Evolutionary conservation across 2,888 invertebrate species (phyloP).

Genomic region (Eudasyphora cyanicolor): DNA sequence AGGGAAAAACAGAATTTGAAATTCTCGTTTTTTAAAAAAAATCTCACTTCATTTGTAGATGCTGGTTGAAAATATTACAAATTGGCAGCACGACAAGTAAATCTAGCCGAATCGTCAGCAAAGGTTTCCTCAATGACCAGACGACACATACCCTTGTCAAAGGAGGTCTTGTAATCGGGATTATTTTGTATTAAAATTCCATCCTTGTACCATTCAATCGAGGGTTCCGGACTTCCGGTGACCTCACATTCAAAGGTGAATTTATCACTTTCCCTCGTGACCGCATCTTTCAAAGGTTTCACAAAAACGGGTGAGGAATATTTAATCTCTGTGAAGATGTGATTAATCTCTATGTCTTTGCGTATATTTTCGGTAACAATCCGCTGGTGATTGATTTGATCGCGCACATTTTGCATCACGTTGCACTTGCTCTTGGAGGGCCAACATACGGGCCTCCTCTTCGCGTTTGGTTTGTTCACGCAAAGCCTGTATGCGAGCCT

Average conservation of each 20-base stretch:
- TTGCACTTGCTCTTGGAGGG: conserved; percentile 63
- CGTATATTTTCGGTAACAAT: conserved; percentile 75
- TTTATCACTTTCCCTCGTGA: conserved; percentile 85
- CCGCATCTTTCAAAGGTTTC: conserved; percentile 83
- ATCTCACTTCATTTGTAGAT: no score
- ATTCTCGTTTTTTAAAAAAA: no score
- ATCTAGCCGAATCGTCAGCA: conserved; percentile 90
- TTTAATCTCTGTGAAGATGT: conserved; percentile 78
- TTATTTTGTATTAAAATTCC: conserved; percentile 88
- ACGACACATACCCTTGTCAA: conserved; percentile 85
- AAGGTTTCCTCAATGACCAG: conserved; percentile 93
- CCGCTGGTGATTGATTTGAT: conserved; percentile 79
- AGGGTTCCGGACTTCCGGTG: conserved; percentile 83
- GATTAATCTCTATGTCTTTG: conserved; percentile 77
- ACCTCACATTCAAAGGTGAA: conserved; percentile 84
- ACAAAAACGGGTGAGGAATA: conserved; percentile 82
- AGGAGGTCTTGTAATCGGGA: conserved; percentile 88
- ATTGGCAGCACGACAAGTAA: conserved; percentile 89
- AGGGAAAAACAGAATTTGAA: no score
- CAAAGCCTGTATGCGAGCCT: conserved; percentile 63
- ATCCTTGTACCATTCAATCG: conserved; percentile 90
- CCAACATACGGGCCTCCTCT: conserved; percentile 70
- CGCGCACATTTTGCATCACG: conserved; percentile 75
- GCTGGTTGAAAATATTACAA: no score
- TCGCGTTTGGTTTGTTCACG: conserved; percentile 68